Conservation (phyloP, 2,797 vertebrate genomes). For the Rhincodon typus region DNA sequence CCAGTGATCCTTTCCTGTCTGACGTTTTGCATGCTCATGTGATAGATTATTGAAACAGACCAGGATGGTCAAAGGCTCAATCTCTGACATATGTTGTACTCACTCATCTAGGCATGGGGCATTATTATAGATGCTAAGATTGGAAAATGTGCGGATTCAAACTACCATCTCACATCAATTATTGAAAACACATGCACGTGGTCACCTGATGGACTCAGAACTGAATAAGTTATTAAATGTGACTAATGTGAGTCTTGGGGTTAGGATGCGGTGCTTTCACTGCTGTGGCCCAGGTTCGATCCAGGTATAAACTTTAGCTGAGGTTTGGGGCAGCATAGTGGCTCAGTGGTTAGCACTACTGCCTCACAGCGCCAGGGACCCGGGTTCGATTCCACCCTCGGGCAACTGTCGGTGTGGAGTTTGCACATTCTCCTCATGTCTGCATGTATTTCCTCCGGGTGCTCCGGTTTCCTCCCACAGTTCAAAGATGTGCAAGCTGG, state of each 20-base stretch:
- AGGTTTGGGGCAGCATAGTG: too few species aligned
- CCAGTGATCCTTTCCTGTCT: neutral
- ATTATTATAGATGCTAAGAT: neutral
- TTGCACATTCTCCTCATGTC: too few species aligned
- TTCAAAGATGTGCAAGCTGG: too few species aligned
- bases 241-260: neutral
- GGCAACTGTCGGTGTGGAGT: too few species aligned
- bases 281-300: too few species aligned
- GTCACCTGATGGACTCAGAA: neutral
- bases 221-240: neutral
- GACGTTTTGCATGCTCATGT: neutral
- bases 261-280: neutral
- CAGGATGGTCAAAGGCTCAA: neutral
- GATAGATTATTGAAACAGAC: neutral
- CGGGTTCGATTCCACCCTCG: too few species aligned
- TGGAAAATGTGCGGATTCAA: neutral
- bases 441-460: too few species aligned
- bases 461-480: too few species aligned
- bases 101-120: neutral
- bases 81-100: neutral
- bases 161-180: neutral
- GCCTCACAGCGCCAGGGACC: too few species aligned
- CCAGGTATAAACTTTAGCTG: too few species aligned
- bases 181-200: neutral
- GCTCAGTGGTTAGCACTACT: too few species aligned